These are phyloP conservation scores for Lymantria dispar DNA, from an alignment of 2,888 invertebrate genomes.

Conservation along the genomic window DNA sequence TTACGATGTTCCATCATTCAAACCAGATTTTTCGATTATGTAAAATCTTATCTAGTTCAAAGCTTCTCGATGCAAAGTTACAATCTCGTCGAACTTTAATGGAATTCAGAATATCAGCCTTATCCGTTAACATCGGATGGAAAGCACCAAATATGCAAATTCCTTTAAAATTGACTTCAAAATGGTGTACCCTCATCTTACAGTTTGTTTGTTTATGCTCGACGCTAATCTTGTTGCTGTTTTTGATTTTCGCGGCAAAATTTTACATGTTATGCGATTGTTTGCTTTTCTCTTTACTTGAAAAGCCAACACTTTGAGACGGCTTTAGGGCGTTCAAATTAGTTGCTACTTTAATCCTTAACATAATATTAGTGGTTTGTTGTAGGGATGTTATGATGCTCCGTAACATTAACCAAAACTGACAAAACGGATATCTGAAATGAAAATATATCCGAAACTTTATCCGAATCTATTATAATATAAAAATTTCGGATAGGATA, in stretches of 20 bases:
- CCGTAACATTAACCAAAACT: too few species aligned
- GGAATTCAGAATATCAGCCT: constrained; percentile 44
- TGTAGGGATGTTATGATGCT: too few species aligned
- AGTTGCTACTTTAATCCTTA: too few species aligned
- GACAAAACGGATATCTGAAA: too few species aligned
- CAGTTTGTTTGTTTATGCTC: constrained; percentile 31
- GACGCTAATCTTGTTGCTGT: constrained; percentile 4
- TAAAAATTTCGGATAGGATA: too few species aligned
- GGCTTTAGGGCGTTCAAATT: too few species aligned
- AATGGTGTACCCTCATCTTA: constrained; percentile 32
- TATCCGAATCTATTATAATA: too few species aligned
- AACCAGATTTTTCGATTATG: constrained; percentile 11
- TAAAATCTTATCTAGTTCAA: constrained; percentile 13
- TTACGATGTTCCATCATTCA: constrained; percentile 1
- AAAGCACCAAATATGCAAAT: constrained; percentile 66
- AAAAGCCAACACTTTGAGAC: background rate
- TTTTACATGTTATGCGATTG: background rate
- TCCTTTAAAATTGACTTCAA: constrained; percentile 62
- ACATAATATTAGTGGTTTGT: too few species aligned
- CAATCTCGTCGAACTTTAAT: constrained; percentile 29
- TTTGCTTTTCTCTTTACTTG: background rate
- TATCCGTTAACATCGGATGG: constrained; percentile 36
- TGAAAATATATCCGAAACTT: too few species aligned
- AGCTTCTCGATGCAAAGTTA: constrained; percentile 19
- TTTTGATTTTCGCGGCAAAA: background rate